These are phyloP conservation scores for Edolisoma coerulescens DNA, from an alignment of 2,113 vertebrate species.

Conservation along the genomic window DNA sequence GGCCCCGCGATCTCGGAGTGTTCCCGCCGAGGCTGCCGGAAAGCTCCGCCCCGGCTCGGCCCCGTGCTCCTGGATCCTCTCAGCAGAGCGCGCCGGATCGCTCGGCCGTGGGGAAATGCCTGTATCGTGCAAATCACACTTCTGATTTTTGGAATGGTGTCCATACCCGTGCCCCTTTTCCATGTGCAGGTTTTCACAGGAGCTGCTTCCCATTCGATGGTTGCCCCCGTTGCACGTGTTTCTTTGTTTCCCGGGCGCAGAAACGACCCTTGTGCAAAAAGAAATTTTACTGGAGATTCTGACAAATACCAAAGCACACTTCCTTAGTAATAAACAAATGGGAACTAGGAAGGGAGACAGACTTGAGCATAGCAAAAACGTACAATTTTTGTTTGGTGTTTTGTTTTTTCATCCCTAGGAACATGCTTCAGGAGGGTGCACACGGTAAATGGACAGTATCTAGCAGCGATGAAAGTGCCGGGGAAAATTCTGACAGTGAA, in stretches of 20 bases:
- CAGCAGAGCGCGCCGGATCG: accelerated
- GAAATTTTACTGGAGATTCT: accelerated
- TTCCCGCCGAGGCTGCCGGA: neutral
- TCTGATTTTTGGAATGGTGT: accelerated
- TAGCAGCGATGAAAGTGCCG: constrained; percentile 93
- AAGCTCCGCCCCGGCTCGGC: neutral
- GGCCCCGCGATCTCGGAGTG: too few species aligned
- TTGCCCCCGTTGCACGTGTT: neutral
- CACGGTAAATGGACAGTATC: constrained; percentile 93
- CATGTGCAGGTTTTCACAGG: accelerated
- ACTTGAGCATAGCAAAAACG: neutral
- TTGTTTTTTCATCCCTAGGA: neutral
- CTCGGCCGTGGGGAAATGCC: accelerated
- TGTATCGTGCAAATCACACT: accelerated
- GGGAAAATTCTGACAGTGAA: constrained; percentile 70
- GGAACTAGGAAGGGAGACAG: neutral
- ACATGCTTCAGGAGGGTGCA: constrained; percentile 79
- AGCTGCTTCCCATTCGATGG: accelerated
- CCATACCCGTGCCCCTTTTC: accelerated
- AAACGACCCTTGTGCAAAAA: accelerated
- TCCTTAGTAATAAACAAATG: accelerated
- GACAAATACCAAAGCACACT: accelerated
- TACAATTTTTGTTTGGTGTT: neutral
- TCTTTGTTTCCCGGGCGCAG: neutral
- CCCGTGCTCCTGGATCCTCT: accelerated